Percentiles rank a stretch among this genome's conserved stretches.
phyloP scores from a whole-genome alignment of 1,140 invertebrate genomes.

The Gryon sp. region DNA sequence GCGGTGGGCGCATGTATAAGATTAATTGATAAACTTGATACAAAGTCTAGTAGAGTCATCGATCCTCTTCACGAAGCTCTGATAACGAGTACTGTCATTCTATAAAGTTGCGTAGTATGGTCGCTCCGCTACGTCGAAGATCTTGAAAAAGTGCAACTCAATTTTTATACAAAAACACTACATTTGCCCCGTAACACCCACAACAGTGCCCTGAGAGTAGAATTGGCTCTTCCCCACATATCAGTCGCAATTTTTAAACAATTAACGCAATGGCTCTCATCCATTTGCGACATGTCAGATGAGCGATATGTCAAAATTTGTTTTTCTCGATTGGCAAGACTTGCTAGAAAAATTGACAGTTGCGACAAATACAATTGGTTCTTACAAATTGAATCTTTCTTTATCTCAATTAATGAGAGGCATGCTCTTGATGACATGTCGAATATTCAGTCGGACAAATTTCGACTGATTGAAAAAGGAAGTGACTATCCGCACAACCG shows the following conservation, averaged over 20 bases:
- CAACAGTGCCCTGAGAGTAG: constrained; percentile 13
- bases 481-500: too few relatives aligned
- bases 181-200: constrained; percentile 10
- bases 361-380: constrained; percentile 5
- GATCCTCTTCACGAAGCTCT: too few relatives aligned
- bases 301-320: constrained; percentile 20
- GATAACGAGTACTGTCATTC: too few relatives aligned
- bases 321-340: neutral
- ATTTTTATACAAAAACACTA: constrained; percentile 20
- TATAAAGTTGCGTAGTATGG: constrained; percentile 13
- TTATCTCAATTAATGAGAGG: too few relatives aligned
- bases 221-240: neutral
- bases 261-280: constrained; percentile 16
- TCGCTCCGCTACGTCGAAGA: constrained; percentile 1
- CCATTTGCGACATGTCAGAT: constrained; percentile 6
- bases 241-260: neutral
- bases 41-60: constrained; percentile 10
- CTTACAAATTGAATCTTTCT: neutral
- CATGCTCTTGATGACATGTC: too few relatives aligned
- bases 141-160: constrained; percentile 22
- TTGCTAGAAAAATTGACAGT: neutral
- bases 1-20: constrained; percentile 20
- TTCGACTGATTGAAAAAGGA: too few relatives aligned
- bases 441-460: too few relatives aligned
- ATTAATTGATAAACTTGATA: constrained; percentile 15